A percentile compares a stretch with the other conserved stretches of the same genome.
phyloP scores from a whole-genome alignment of 2,797 vertebrate species.

The Mormyrops boulengeri region DNA sequence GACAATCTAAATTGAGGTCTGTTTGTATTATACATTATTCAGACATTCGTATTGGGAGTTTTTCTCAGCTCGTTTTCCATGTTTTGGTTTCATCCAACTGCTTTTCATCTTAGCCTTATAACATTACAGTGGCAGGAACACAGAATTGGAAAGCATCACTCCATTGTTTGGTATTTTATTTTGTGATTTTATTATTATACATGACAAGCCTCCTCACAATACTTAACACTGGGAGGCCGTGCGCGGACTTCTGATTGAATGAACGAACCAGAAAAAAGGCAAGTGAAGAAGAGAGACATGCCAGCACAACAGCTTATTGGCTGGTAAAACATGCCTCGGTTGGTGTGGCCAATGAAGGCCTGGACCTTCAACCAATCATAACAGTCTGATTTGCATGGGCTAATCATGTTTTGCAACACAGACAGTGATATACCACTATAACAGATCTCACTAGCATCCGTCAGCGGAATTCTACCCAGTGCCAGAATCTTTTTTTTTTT shows the following conservation, averaged over 20 bases:
- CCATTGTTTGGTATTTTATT: neutral
- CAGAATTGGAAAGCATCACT: neutral
- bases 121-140: neutral
- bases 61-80: neutral
- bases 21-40: neutral
- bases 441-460: constrained; percentile 2
- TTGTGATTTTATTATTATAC: neutral
- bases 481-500: constrained; percentile 16
- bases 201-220: neutral
- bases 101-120: neutral
- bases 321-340: neutral
- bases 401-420: neutral
- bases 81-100: neutral
- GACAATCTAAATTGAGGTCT: neutral
- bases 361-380: neutral
- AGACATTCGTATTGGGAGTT: neutral
- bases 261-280: neutral
- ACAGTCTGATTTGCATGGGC: neutral
- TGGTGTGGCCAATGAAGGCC: neutral
- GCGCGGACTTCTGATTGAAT: neutral
- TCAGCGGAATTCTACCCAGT: constrained; percentile 23
- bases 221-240: neutral
- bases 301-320: neutral
- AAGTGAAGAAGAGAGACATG: neutral
- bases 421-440: neutral